Evolutionary conservation across 2,797 vertebrate genomes (phyloP), one percentile per base, ranked within the genome.

Genomic region (Coregonus sp.): DNA sequence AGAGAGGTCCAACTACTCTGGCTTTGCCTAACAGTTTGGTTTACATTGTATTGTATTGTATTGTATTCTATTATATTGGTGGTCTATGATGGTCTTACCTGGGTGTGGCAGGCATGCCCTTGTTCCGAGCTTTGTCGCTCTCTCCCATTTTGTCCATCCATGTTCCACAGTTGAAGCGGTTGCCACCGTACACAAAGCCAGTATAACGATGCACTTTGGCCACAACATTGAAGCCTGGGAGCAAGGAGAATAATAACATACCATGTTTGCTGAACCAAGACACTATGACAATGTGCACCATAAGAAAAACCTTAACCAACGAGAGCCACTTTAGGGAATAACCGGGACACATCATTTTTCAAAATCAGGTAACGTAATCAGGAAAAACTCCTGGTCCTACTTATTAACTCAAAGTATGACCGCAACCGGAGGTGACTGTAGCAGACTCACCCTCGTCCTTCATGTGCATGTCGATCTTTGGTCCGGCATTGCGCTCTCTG

Each of bases 61-160:
- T 1, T 3, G 18, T 59, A 59, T 2, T 59, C 18, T 61, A 7
- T 61, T 20, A 2, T 63, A 63, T 63, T 35, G 65, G 65, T 35
- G 29, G 29, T 67, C 31, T 63, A 9, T 63, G 59, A 47, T 12
- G 54, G 1, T 6, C 35, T 18, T 85, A 95, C 96, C 96, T 95
- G 14, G 96, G 95, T 5, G 96, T 96, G 79, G 96, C 96, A 37
- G 96, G 96, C 78, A 95, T 90, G 74, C 96, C 96, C 88, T 78
- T 95, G 88, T 96, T 97, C 51, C 91, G 88, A 31, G 94, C 95
- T 84, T 56, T 93, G 4, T 95, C 93, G 0, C 96, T 96, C 78
- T 97, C 95, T 72, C 96, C 96, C 96, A 97, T 97, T 89, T 97
- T 97, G 90, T 97, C 95, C 96, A 97, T 97, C 96, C 96, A 97